phyloP scores from a whole-genome alignment of 2,888 invertebrate species.

The Tryphoninae sp. region DNA sequence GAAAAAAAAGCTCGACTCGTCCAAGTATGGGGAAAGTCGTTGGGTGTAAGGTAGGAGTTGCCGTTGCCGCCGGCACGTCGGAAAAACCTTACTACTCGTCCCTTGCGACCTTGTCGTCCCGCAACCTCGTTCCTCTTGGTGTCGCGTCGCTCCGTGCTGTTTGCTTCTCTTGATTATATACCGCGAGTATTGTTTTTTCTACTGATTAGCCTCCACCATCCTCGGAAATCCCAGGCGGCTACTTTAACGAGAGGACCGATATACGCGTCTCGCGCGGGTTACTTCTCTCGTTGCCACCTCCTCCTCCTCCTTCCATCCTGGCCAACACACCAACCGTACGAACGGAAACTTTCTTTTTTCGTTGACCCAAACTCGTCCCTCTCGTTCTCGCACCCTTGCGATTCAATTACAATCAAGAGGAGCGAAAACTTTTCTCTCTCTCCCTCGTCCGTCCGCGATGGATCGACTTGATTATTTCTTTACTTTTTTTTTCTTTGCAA shows the following conservation, averaged over 20 bases:
- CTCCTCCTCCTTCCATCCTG: constrained; percentile 25
- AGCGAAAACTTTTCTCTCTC: constrained; percentile 48
- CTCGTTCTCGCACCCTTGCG: constrained; percentile 34
- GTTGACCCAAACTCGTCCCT: constrained; percentile 20
- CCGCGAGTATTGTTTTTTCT: constrained; percentile 65
- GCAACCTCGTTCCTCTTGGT: constrained; percentile 15
- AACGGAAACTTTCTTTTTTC: constrained; percentile 15
- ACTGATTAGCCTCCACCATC: constrained; percentile 55
- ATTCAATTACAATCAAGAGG: constrained; percentile 61
- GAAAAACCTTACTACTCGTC: constrained; percentile 33
- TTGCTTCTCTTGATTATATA: constrained; percentile 64
- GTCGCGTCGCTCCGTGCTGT: constrained; percentile 35
- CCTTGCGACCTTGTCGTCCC: constrained; percentile 36
- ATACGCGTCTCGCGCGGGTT: background rate
- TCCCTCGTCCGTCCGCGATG: constrained; percentile 24
- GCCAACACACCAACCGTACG: constrained; percentile 26
- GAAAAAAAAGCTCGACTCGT: too few species aligned
- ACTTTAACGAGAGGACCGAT: constrained; percentile 57
- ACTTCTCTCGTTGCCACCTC: constrained; percentile 7
- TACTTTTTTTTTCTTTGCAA: constrained; percentile 37
- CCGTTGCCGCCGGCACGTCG: constrained; percentile 39
- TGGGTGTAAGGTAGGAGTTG: too few species aligned
- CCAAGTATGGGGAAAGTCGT: too few species aligned
- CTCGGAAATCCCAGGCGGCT: constrained; percentile 60
- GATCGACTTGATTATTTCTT: constrained; percentile 30